Evolutionary conservation across 1,140 invertebrate species (phyloP).

Genomic region (Anagrus nilaparvatae): DNA sequence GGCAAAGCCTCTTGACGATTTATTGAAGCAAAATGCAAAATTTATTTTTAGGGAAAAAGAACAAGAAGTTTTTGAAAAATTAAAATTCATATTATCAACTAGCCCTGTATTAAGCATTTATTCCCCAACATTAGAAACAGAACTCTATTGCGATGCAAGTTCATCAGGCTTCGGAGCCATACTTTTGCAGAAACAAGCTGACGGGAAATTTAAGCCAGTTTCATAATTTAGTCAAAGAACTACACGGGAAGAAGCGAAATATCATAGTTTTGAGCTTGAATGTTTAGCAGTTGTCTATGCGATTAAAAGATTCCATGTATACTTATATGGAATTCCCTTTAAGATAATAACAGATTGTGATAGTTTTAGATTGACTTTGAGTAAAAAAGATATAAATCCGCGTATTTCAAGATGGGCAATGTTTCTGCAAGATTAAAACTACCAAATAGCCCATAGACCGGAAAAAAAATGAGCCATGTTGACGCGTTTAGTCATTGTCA

Average conservation of each 20-base stretch:
- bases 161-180: constrained; percentile 20
- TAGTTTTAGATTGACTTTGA: constrained; percentile 10
- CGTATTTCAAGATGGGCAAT: constrained; percentile 21
- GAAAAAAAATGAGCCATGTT: constrained; percentile 16
- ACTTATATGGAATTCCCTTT: constrained; percentile 18
- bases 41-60: constrained; percentile 15
- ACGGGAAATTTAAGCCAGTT: neutral
- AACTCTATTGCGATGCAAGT: constrained; percentile 24
- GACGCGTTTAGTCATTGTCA: constrained; percentile 17
- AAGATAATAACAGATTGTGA: constrained; percentile 12
- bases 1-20: constrained; percentile 19
- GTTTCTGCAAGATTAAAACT: constrained; percentile 18
- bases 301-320: constrained; percentile 15
- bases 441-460: constrained; percentile 16
- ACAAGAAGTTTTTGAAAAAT: constrained; percentile 8
- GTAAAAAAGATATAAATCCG: constrained; percentile 11
- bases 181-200: constrained; percentile 15
- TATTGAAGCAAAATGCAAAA: constrained; percentile 15
- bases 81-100: constrained; percentile 2
- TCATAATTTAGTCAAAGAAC: constrained; percentile 12
- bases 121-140: constrained; percentile 14
- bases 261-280: constrained; percentile 14
- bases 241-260: neutral
- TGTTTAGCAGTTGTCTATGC: constrained; percentile 22
- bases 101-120: constrained; percentile 15